Evolutionary conservation across 2,797 vertebrate species (phyloP).

Genomic region (Pantherophis alleghaniensis): DNA sequence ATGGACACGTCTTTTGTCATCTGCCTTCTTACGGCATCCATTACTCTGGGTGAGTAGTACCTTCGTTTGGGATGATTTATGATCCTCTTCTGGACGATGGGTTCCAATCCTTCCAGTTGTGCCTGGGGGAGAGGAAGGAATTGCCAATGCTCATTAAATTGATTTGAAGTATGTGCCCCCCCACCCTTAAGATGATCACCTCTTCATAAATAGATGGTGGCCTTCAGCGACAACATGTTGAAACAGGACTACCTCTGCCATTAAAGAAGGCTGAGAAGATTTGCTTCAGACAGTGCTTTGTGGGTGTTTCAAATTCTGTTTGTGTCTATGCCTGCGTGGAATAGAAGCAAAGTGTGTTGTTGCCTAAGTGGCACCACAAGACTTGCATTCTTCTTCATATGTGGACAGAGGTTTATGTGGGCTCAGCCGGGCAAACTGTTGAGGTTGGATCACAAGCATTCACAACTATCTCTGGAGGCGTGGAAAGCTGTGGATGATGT

Average conservation of each 20-base stretch:
- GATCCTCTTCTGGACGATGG: not conserved
- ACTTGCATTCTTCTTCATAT: not conserved
- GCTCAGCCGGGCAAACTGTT: not conserved
- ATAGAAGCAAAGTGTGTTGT: not conserved
- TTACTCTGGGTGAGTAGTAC: slow-evolving; percentile 14
- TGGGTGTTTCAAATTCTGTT: not conserved
- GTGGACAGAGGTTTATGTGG: not conserved
- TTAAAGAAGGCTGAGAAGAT: not conserved
- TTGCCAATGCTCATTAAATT: not conserved
- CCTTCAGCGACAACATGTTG: not conserved
- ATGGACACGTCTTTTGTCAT: not conserved
- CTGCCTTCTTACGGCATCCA: not conserved
- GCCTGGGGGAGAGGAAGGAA: not conserved
- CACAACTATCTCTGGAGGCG: not conserved
- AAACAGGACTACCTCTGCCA: not conserved
- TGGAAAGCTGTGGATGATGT: not conserved
- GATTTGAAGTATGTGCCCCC: not conserved
- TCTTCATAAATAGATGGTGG: not conserved
- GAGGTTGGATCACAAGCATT: not conserved
- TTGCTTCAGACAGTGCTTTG: no score
- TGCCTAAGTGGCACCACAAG: not conserved
- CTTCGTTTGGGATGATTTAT: not conserved
- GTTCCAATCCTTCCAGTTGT: not conserved
- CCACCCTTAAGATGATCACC: no score
- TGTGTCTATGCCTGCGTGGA: not conserved